phyloP scores from a whole-genome alignment of 2,888 invertebrate genomes.

The Calameuta pallipes region DNA sequence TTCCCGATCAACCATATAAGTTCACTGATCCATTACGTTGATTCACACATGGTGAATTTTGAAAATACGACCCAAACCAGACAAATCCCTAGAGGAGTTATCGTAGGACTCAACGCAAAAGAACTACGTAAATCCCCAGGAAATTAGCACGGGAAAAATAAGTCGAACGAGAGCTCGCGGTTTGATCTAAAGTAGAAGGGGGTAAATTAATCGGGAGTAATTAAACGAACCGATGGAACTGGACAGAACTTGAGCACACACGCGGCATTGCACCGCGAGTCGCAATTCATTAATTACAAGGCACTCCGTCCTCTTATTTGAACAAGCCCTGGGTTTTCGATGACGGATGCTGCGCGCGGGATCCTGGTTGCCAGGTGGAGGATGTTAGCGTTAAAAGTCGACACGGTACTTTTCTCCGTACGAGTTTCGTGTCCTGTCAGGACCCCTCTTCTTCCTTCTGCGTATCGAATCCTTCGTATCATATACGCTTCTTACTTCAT shows the following conservation, averaged over 20 bases:
- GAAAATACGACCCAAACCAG: background rate
- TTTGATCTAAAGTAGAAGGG: background rate
- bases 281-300: slow-evolving; percentile 11
- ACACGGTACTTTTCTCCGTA: slow-evolving; percentile 4
- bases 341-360: slow-evolving; percentile 1
- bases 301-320: background rate
- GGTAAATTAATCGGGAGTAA: background rate
- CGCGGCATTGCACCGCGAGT: background rate
- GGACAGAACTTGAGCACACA: background rate
- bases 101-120: background rate
- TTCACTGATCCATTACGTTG: background rate
- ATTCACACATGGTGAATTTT: background rate
- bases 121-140: background rate
- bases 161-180: background rate
- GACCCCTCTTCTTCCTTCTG: slow-evolving; percentile 2
- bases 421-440: slow-evolving; percentile 8
- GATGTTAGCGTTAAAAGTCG: slow-evolving; percentile 8
- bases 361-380: slow-evolving; percentile 8
- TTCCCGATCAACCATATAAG: background rate
- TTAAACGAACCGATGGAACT: background rate
- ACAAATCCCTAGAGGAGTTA: background rate
- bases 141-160: background rate
- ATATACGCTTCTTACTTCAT: background rate
- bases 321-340: background rate
- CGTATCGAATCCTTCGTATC: background rate